phyloP scores from a whole-genome alignment of 2,113 vertebrate genomes.

The Rallus limicola region DNA sequence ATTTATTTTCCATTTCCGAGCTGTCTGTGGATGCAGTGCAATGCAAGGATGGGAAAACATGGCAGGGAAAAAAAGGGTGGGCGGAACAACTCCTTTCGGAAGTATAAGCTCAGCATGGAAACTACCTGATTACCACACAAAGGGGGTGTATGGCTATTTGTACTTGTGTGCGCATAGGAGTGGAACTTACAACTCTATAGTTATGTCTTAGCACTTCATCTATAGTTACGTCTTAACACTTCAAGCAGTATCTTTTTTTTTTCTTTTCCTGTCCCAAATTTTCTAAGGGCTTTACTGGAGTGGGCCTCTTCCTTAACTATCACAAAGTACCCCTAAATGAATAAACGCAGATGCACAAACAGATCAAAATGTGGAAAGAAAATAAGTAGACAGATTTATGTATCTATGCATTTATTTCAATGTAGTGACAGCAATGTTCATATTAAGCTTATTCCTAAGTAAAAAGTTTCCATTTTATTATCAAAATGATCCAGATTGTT shows the following conservation, averaged over 20 bases:
- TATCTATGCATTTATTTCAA: neutral
- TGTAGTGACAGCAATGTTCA: neutral
- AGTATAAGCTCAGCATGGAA: neutral
- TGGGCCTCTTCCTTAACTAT: neutral
- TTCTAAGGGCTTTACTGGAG: neutral
- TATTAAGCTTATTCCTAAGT: neutral
- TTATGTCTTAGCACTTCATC: neutral
- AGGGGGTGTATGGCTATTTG: fast-evolving
- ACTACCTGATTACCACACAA: neutral
- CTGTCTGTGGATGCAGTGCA: neutral
- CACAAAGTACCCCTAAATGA: neutral
- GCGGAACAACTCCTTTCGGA: neutral
- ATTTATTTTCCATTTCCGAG: neutral
- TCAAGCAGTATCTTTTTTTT: neutral
- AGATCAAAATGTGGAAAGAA: neutral
- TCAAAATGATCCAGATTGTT: neutral
- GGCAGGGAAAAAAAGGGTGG: neutral
- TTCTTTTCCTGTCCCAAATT: neutral
- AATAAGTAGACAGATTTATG: neutral
- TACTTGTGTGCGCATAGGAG: too few species aligned
- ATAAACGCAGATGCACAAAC: neutral
- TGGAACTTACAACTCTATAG: neutral
- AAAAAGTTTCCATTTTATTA: neutral
- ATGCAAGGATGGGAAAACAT: neutral
- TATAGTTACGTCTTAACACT: neutral